Evolutionary conservation across 2,888 invertebrate species (phyloP), one percentile per base, ranked within the genome.

Genomic region (Magallana nippona): DNA sequence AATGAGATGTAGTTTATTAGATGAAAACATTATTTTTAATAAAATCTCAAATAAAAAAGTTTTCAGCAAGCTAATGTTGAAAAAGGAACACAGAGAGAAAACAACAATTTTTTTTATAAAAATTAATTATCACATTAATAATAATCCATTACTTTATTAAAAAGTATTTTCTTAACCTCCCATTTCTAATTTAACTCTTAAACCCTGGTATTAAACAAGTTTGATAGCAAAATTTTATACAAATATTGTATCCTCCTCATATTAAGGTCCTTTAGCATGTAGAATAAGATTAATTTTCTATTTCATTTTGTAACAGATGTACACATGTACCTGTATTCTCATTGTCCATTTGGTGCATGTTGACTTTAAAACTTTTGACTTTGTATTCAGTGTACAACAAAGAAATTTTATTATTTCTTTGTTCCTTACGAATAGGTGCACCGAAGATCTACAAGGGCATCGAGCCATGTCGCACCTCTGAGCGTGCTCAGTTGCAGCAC

Each of bases 401-500:
- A 57, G 57, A 56, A 56, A 56, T 56, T 56, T 79, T 79, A 27
- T 79, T 62, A 57, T 71, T 82, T 78, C 44, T 78, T 82, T 82
- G 78, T 58, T 82, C 82, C 78, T 78, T 60, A 78, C 78, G 56
- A 60, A 78, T 78, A 82, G 82, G 82, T 82, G 22, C 55, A 78
- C 58, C n/a, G 82, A 78, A 78, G 71, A 71, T 19, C 32, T 22
- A 13, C 71, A 71, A 71, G 71, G 71, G 71, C 71, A 71, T 22
- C 71, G 22, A 71, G 22, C 71, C 71, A 19, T 71, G 71, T 71
- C 71, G 71, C 71, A 71, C 71, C 71, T 71, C 71, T 71, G 71
- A 71, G 71, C 71, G 71, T 71, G 71, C 22, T 71, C 71, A 71
- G 71, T 13, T 71, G 27, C 71, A 71, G 71, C 71, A 71, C 57